Evolutionary conservation across 2,797 vertebrate genomes (phyloP), one percentile per base, ranked within the genome.

Genomic region (Crenichthys baileyi): DNA sequence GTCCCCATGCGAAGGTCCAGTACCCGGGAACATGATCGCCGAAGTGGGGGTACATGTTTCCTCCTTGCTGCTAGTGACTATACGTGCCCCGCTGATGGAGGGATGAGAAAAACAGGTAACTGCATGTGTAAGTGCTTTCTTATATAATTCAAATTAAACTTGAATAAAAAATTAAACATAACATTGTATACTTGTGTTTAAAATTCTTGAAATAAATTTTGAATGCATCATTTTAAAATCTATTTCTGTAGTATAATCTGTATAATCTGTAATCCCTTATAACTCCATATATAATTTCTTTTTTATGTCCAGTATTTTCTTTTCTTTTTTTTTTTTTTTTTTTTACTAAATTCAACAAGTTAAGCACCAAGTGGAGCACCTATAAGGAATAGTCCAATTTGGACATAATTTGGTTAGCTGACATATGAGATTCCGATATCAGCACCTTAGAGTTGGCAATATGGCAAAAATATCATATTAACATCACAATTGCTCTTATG

Each of bases 61-160:
- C 96, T 99, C 88, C 95, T 99, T 81, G 96, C 97, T 68, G 96
- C 98, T 91, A 96, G 97, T 91, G 98, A 98, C 93, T 99, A 98
- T 95, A 95, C 95, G 85, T 98, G 98, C 92, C 94, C 97, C 79
- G 93, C 97, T 86, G 98, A 99, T 79, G 96, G 96, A 94, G 95
- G 97, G 83, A 95, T 98, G 88, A 94, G 96, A 83, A 99, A 99
- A 97, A 92, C 95, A 94, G 98, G 98, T 99, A 97, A 87, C 77
- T 80, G 68, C 72, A 31, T 16, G 20, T 41, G 20, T 6, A 68
- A 80, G 56, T n/a, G 26, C 24, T 63, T 39, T 77, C 3, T 16
- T 68, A 24, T 36, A 15, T 36, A 0, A 7, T 46, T 82, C 1
- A 74, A 58, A 51, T 76, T 0, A 36, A 53, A 22, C 41, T 36